Evolutionary conservation across 1,140 invertebrate species (phyloP).

Genomic region (Acromyrmex echinatior): DNA sequence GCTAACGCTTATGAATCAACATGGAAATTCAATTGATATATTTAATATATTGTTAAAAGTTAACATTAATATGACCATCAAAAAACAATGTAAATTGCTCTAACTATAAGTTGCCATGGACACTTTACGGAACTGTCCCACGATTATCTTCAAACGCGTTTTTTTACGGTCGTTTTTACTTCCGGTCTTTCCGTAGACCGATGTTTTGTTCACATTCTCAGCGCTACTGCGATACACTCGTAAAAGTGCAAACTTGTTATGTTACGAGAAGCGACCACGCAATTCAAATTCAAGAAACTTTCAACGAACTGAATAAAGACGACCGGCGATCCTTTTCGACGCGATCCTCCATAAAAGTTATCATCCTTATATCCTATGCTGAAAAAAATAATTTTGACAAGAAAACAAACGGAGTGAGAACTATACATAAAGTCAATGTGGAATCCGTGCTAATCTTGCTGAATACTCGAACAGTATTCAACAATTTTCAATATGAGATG

Average conservation of each 20-base stretch:
- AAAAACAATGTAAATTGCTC: conserved; percentile 7
- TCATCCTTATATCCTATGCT: too few species aligned
- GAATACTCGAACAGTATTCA: not conserved
- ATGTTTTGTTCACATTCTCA: not conserved
- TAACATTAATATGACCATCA: conserved; percentile 4
- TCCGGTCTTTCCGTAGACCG: conserved; percentile 29
- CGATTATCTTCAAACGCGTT: conserved; percentile 53
- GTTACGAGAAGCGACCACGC: conserved; percentile 2
- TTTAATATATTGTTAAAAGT: conserved; percentile 4
- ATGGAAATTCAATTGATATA: not conserved
- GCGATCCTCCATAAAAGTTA: conserved; percentile 43
- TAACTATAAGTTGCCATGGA: not conserved
- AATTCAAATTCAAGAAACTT: conserved; percentile 69
- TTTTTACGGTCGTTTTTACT: conserved; percentile 26
- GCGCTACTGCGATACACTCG: conserved; percentile 9
- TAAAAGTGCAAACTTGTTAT: conserved; percentile 34
- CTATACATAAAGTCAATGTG: not conserved
- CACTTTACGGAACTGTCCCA: not conserved
- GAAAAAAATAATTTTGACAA: conserved; percentile 21
- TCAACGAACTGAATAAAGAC: conserved; percentile 61
- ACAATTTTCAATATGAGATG: conserved; percentile 23
- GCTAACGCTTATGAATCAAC: not conserved
- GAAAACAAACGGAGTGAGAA: not conserved
- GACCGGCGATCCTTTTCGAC: conserved; percentile 7
- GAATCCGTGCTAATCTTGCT: conserved; percentile 1